Evolutionary conservation across 2,888 invertebrate species (phyloP).

Genomic region (Miltochrista miniata): DNA sequence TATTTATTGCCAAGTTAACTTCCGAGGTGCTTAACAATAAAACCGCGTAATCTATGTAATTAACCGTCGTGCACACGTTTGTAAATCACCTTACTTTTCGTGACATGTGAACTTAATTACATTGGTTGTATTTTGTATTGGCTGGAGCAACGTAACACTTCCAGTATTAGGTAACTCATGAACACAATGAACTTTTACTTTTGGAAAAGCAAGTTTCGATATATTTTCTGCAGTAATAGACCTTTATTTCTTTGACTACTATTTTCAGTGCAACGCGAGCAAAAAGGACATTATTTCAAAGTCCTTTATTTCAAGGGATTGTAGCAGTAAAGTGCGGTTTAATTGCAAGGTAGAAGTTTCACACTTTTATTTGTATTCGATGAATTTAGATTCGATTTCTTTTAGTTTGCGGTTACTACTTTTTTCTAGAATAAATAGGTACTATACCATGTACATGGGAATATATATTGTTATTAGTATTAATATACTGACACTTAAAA

Average conservation of each 20-base stretch:
- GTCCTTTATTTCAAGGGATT: slow-evolving; percentile 79
- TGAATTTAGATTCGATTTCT: slow-evolving; percentile 70
- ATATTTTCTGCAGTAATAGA: slow-evolving; percentile 52
- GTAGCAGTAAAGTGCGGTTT: slow-evolving; percentile 78
- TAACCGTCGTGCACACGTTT: slow-evolving; percentile 33
- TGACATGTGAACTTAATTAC: slow-evolving; percentile 31
- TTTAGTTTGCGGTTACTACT: slow-evolving; percentile 38
- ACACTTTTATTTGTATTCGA: slow-evolving; percentile 69
- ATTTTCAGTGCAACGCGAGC: slow-evolving; percentile 63
- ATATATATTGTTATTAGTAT: too few species aligned
- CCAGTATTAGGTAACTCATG: slow-evolving; percentile 20
- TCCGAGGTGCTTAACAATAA: slow-evolving; percentile 41
- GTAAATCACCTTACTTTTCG: slow-evolving; percentile 24
- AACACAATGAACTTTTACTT: slow-evolving; percentile 43
- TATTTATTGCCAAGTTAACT: slow-evolving; percentile 41
- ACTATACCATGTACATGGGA: too few species aligned
- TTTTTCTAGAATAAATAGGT: slow-evolving; percentile 40
- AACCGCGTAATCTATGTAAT: slow-evolving; percentile 43
- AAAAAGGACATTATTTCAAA: slow-evolving; percentile 74
- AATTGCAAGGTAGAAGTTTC: slow-evolving; percentile 75
- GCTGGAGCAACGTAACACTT: slow-evolving; percentile 18
- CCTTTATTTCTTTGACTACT: slow-evolving; percentile 61
- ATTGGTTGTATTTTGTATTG: slow-evolving; percentile 12
- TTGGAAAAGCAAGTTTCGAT: slow-evolving; percentile 36
- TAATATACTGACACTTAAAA: too few species aligned